Base-by-base conservation (phyloP, 2,113 vertebrate species). In the Pseudonaja textilis region DNA sequence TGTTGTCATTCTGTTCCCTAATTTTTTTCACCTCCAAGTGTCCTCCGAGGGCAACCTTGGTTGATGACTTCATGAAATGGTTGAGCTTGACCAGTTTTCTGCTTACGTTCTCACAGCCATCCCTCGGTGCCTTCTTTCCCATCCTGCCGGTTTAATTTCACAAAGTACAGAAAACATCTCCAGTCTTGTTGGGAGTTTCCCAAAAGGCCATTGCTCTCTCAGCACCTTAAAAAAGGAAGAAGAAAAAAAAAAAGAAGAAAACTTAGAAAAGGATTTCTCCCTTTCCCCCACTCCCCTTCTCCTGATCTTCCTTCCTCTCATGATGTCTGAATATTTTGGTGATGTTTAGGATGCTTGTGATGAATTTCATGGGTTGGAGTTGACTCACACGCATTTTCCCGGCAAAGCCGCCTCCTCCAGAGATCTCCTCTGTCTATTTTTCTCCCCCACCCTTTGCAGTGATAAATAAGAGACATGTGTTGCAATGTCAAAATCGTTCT, bases 211-310 rank as follows among this genome's bases (percentile, higher is more conserved):
- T 59, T 0, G 39, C 88, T 59, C 50, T 96, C 95, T 4, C 47
- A 47, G 96, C 95, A 98, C 97, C 97, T 96, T 98, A 97, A 98
- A 98, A 98, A 97, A 97, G 50, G 50, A 52, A 11, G 88, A 93
- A 94, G 61, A 20, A 92, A 97, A 96, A 93, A 1, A 85, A 89
- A 52, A 14, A 59, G 91, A 39, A 55, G 23, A 45, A 61, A 23
- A 88, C 92, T 91, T 91, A 94, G 85, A 74, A 26, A 89, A 92
- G 91, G 92, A 91, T 93, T 95, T 86, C 89, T 85, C 39, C 29
- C 61, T 16, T 11, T 3, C 10, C 12, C 14, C 54, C 26, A 7
- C 14, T 45, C 39, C 94, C n/a, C 59, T 87, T 85, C 87, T 94
- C 0, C 0, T 90, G 87, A 81, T 94, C 90, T 89, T 50, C 57